Evolutionary conservation across 2,888 invertebrate genomes (phyloP).

Genomic region (Cancer borealis): DNA sequence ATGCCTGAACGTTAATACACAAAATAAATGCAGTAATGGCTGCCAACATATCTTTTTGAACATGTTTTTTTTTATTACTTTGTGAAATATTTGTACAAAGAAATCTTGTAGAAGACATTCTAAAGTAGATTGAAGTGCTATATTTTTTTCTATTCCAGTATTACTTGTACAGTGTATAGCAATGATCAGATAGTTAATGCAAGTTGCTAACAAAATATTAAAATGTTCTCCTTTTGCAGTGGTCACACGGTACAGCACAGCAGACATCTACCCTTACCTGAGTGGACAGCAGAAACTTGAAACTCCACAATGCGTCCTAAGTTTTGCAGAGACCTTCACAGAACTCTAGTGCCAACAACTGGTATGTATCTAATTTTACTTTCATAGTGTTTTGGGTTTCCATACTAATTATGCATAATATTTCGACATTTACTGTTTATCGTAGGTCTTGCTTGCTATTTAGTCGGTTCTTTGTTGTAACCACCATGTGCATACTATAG

Average conservation of each 20-base stretch:
- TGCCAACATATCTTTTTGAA: too few species aligned
- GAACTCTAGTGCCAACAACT: not conserved
- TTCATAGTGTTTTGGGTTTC: not conserved
- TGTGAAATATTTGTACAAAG: too few species aligned
- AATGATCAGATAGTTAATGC: not conserved
- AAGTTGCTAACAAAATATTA: not conserved
- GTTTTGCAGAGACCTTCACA: slow-evolving; percentile 27
- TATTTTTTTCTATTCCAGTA: not conserved
- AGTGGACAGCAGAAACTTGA: not conserved
- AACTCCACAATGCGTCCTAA: not conserved
- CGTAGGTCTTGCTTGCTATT: too few species aligned
- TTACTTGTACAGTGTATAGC: not conserved
- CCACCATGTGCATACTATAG: not conserved
- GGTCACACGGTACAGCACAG: not conserved
- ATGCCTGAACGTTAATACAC: too few species aligned
- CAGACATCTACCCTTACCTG: slow-evolving; percentile 47
- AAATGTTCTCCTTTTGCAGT: not conserved
- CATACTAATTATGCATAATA: too few species aligned
- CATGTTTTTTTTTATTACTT: too few species aligned
- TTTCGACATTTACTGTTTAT: too few species aligned
- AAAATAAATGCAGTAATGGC: too few species aligned
- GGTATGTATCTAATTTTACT: not conserved
- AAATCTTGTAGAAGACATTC: too few species aligned
- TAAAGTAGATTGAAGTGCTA: not conserved
- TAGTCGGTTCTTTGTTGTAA: not conserved